Evolutionary conservation across 2,797 vertebrate species (phyloP), one percentile per base, ranked within the genome.

Genomic region (Sylvia borin): DNA sequence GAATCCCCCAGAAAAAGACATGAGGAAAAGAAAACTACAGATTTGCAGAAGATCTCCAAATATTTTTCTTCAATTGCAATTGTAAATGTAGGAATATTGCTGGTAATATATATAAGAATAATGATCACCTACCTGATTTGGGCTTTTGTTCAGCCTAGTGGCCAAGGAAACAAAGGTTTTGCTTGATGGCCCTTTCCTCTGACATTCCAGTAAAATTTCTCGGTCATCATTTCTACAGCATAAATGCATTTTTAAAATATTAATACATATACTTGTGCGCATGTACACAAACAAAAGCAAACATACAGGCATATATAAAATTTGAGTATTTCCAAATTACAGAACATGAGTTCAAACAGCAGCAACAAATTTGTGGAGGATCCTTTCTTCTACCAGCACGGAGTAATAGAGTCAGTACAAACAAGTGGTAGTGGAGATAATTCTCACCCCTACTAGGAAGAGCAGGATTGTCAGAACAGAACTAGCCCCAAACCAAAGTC

Each of bases 141-240:
- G 98, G n/a, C 98, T 98, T 97, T 99, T 99, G 65, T 98, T 97
- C 60, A 99, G 97, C 85, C 96, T 98, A 68, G 98, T 95, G 75
- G 99, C 98, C 93, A 99, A 96, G 40, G 96, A 97, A 90, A 98
- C 96, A 97, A 99, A 99, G 3, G 99, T 99, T 95, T 99, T 98
- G 57, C 98, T 97, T 57, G 98, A 99, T 31, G 99, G 98, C 25
- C 99, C 99, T 87, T 98, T 99, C 40, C 95, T 98, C 96, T 99
- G 99, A 95, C 99, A 98, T 19, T 98, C 98, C 55, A 99, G 67
- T 36, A 99, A 97, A 96, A 99, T 99, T 71, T 98, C 97, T 77
- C 99, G 97, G 95, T 99, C 99, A 97, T 99, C 99, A 81, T 99
- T 99, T 98, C 99, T 99, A 83, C 3, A 94, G 72, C 36, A 93